Base-by-base conservation (phyloP, 1,140 invertebrate species). In the Geopemphigus sp. region DNA sequence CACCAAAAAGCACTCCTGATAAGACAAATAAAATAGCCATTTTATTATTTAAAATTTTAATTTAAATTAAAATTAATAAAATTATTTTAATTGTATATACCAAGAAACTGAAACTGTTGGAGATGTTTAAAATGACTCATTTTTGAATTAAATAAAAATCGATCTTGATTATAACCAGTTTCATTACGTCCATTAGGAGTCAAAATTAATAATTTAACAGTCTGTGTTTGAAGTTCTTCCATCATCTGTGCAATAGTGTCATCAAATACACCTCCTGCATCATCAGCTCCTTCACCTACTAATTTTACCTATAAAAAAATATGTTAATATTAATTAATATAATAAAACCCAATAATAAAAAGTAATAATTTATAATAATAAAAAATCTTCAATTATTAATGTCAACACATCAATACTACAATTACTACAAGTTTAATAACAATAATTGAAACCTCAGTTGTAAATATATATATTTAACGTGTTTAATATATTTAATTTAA, bases 241-340 rank as follows among this genome's bases (percentile, higher is more conserved):
- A 90, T 91, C 89, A 91, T 91, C 84, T 91, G 90, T 5, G 90
- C 91, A 47, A 92, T 91, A 2, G 90, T 91, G 84, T 91, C 91
- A 84, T 91, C 90, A 86, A 91, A 92, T 17, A 91, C 91, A 24
- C 90, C 90, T 0, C 90, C 88, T 24, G 90, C 90, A 86, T 91
- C 91, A 84, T 91, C 91, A 8, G 90, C 91, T 5, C 90, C 90
- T 84, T 92, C 91, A 0, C 90, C 90, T 15, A 90, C 84, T 14
- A 89, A 83, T 84, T 89, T 89, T 24, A 89, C 87, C 85, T 85
- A 54, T 54, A 66, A 39, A 39, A 39, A 8, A n/a, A n/a, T n/a
- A 39, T 8, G 8, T 39, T 39, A 39, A 39, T 39, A 39, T 39
- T 39, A 4, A 39, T 39, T 4, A 39, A 8, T 39, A 39, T 8